Percentiles rank a stretch among this genome's conserved stretches.
Evolutionary conservation across 1,140 invertebrate genomes (phyloP).

Genomic region (Microplitis mediator): DNA sequence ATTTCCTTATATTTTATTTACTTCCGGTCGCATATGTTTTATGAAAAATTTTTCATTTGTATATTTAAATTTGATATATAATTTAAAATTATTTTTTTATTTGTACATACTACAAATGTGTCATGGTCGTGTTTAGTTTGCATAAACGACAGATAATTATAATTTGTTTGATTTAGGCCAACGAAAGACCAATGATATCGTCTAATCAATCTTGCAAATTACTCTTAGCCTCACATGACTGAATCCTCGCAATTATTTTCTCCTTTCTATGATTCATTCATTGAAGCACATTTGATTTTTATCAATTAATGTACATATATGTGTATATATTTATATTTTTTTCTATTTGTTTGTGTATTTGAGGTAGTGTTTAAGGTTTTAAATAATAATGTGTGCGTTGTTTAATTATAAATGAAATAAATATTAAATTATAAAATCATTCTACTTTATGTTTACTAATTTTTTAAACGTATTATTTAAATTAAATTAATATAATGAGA

Average conservation of each 20-base stretch:
- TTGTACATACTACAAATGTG: slow-evolving; percentile 14
- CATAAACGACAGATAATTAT: background rate
- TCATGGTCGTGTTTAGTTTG: background rate
- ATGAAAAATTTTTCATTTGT: background rate
- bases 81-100: background rate
- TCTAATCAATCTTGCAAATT: slow-evolving; percentile 2
- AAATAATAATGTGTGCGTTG: background rate
- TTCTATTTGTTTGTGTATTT: background rate
- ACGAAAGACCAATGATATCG: slow-evolving; percentile 1
- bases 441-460: too few species aligned
- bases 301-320: background rate
- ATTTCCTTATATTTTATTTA: background rate
- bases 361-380: slow-evolving; percentile 3
- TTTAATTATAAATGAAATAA: background rate
- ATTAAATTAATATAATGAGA: too few species aligned
- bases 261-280: background rate
- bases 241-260: background rate
- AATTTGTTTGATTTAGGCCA: slow-evolving; percentile 28
- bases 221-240: background rate
- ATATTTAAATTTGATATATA: background rate
- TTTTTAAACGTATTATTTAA: too few species aligned
- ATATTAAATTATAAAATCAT: too few species aligned
- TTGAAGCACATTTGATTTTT: slow-evolving; percentile 1
- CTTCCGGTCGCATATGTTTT: background rate
- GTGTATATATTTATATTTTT: background rate